These are phyloP conservation scores for Nowickia ferox DNA, from an alignment of 2,888 invertebrate genomes.

Conservation along the genomic window DNA sequence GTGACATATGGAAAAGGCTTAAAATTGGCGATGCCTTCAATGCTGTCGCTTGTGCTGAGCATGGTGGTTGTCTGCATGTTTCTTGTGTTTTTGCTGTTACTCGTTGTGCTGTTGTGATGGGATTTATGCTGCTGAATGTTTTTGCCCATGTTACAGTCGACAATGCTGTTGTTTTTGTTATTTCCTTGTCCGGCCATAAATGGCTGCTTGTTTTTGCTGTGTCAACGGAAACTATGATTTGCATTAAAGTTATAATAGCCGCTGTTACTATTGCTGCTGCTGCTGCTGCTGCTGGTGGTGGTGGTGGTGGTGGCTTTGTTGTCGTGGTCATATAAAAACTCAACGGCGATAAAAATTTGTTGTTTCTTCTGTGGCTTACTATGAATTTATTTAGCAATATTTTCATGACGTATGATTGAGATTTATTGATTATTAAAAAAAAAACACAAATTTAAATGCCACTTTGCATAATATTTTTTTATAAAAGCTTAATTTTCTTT, in stretches of 20 bases:
- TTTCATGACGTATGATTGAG: conserved; percentile 51
- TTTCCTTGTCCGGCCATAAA: conserved; percentile 33
- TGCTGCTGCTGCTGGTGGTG: conserved; percentile 8
- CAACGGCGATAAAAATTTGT: conserved; percentile 39
- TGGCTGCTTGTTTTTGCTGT: conserved; percentile 48
- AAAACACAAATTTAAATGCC: neutral
- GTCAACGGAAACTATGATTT: conserved; percentile 59
- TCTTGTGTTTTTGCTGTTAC: conserved; percentile 38
- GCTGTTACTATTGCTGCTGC: conserved; percentile 39
- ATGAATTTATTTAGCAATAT: conserved; percentile 60
- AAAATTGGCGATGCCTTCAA: conserved; percentile 21
- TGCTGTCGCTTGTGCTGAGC: conserved; percentile 1
- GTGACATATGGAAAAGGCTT: conserved; percentile 43
- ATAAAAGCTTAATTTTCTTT: conserved; percentile 8
- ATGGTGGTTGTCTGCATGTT: conserved; percentile 5
- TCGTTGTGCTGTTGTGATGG: conserved; percentile 50
- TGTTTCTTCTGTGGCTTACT: conserved; percentile 51
- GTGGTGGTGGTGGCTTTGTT: conserved; percentile 2
- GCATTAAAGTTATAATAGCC: conserved; percentile 63
- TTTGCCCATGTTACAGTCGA: conserved; percentile 32
- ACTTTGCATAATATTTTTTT: neutral
- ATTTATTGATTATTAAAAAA: conserved; percentile 15
- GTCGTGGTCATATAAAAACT: conserved; percentile 49
- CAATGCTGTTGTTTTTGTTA: conserved; percentile 24
- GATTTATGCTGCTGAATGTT: conserved; percentile 46